Evolutionary conservation across 2,888 invertebrate genomes (phyloP).

Genomic region (Ennomos quercinarius): DNA sequence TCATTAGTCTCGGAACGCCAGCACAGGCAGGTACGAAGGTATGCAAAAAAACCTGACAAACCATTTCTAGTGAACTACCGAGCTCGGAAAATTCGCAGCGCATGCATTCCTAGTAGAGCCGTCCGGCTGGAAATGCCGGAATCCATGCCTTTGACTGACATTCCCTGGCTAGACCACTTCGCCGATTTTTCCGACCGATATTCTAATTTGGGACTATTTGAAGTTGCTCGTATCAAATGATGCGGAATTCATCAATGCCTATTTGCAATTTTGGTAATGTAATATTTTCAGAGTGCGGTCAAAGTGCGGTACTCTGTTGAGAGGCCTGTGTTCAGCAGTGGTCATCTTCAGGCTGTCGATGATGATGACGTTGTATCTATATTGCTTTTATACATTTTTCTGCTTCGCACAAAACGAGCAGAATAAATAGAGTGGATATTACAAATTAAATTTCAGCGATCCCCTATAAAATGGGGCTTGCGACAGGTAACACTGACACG

Average conservation of each 20-base stretch:
- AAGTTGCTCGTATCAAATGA: conserved; percentile 1
- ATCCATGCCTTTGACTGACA: conserved; percentile 34
- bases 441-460: no score
- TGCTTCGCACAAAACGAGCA: no score
- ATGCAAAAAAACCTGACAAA: conserved; percentile 21
- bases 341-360: no score
- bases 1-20: conserved; percentile 21
- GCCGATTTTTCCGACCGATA: conserved; percentile 26
- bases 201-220: conserved; percentile 6
- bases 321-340: no score
- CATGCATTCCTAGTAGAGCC: conserved; percentile 42
- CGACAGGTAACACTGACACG: no score
- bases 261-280: not conserved
- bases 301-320: no score
- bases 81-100: conserved; percentile 40
- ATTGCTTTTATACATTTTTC: no score
- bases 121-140: conserved; percentile 38
- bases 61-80: conserved; percentile 22
- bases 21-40: conserved; percentile 13
- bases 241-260: no score
- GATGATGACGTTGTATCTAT: no score
- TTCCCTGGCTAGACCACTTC: conserved; percentile 29
- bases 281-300: not conserved
- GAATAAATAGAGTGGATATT: no score
- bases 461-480: no score